Base-by-base conservation (phyloP, 2,113 vertebrate genomes). In the Deroptyus accipitrinus region DNA sequence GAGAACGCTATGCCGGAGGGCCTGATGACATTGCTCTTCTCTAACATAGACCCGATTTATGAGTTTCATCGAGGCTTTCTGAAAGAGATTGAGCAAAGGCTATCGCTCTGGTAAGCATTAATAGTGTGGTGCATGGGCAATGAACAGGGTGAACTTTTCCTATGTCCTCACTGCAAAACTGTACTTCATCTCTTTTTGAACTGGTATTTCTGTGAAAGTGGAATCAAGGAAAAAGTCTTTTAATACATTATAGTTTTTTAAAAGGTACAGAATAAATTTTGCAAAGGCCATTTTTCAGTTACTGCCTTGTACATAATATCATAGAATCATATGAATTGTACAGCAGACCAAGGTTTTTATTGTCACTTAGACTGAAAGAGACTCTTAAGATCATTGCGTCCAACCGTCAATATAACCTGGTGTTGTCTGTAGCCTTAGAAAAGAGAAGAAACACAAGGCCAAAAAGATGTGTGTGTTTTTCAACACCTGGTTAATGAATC, bases 1-100 rank as follows among this genome's bases (percentile, higher is more conserved):
- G 99, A 99, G 89, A 98, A 98, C 0, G 98, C 98, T 74, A 99
- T 99, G 98, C 98, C 99, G 0, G 98, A 99, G 30, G 97, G 97
- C 13, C 98, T 99, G 92, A 99, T 98, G 98, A 98, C 98, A 1
- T 97, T 99, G 63, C 98, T 99, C 48, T 99, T 99, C 98, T 99
- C 99, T 92, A 99, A 98, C 97, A 98, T 99, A 6, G 99, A 99
- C 94, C 99, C 99, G 17, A 98, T 99, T 92, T 99, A 99, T 15
- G 99, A 99, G 94, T 99, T 99, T 97, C 99, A 99, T 84, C 92
- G 99, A 81, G 98, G 98, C 74, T 99, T 99, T 95, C 98, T 99
- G 87, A 99, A 98, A 35, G 99, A 99, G 97, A 94, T 99, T 67
- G 99, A 99, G 83, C 98, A 99, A 96, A 98, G 99, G 76, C 98